Evolutionary conservation across 1,140 invertebrate species (phyloP).

Genomic region (Eriosoma lanigerum): DNA sequence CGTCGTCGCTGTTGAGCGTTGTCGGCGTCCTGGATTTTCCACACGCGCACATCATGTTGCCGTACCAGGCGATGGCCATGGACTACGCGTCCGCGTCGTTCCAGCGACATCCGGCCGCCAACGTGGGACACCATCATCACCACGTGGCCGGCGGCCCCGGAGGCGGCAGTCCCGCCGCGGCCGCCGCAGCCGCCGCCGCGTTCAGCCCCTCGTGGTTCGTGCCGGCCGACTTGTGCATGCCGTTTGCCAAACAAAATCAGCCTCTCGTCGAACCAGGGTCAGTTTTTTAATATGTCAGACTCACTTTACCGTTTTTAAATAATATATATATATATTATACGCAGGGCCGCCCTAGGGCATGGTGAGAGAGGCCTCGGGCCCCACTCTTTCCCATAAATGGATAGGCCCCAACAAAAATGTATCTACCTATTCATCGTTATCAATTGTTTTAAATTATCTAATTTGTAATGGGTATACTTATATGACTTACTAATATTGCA

Average conservation of each 20-base stretch:
- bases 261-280: slow-evolving; percentile 88
- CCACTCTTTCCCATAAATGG: too few species aligned
- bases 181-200: slow-evolving; percentile 62
- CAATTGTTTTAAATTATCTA: too few species aligned
- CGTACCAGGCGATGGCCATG: slow-evolving; percentile 84
- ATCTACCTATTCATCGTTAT: too few species aligned
- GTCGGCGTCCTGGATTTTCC: slow-evolving; percentile 21
- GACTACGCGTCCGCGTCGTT: slow-evolving; percentile 75
- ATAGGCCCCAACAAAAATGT: too few species aligned
- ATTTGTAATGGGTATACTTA: too few species aligned
- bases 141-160: slow-evolving; percentile 56
- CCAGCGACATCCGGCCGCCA: slow-evolving; percentile 68
- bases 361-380: too few species aligned
- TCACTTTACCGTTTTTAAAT: too few species aligned
- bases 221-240: slow-evolving; percentile 83
- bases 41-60: slow-evolving; percentile 67
- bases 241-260: slow-evolving; percentile 72
- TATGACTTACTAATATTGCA: too few species aligned
- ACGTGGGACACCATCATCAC: slow-evolving; percentile 49
- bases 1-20: neutral
- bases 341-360: too few species aligned
- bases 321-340: too few species aligned
- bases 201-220: slow-evolving; percentile 91
- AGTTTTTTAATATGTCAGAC: slow-evolving; percentile 68
- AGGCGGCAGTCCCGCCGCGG: slow-evolving; percentile 58